Evolutionary conservation across 2,888 invertebrate genomes (phyloP).

Genomic region (Halictus ligatus): DNA sequence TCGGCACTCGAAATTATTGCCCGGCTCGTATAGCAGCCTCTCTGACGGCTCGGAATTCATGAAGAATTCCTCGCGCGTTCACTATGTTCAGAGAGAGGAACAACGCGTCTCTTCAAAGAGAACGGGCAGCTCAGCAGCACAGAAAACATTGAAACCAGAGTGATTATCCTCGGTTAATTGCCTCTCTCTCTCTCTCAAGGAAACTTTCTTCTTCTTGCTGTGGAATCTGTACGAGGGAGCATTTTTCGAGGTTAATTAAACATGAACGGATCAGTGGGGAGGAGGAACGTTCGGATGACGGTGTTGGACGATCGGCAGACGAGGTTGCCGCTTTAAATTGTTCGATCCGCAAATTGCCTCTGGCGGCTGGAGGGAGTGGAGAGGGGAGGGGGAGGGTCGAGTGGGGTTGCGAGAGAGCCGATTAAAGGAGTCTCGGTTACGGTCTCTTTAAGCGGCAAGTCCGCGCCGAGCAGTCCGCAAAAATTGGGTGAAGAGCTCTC

Average conservation of each 20-base stretch:
- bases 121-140: background rate
- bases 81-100: background rate
- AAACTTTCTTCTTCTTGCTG: background rate
- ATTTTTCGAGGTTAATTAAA: background rate
- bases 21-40: background rate
- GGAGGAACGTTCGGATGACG: background rate
- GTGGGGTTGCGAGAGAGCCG: conserved; percentile 32
- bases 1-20: conserved; percentile 44
- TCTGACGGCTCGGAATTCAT: background rate
- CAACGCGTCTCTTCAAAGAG: background rate
- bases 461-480: conserved; percentile 14
- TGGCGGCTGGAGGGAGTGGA: background rate
- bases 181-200: background rate
- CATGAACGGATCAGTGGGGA: background rate
- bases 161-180: background rate
- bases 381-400: background rate
- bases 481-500: conserved; percentile 38
- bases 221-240: background rate
- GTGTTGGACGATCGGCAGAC: background rate
- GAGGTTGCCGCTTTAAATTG: background rate
- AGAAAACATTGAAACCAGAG: background rate
- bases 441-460: conserved; percentile 37
- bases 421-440: conserved; percentile 42
- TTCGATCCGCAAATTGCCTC: conserved; percentile 42
- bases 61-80: background rate